Percentiles rank a stretch among this genome's conserved stretches.
phyloP scores from a whole-genome alignment of 2,113 vertebrate species.

The Eidolon helvum region DNA sequence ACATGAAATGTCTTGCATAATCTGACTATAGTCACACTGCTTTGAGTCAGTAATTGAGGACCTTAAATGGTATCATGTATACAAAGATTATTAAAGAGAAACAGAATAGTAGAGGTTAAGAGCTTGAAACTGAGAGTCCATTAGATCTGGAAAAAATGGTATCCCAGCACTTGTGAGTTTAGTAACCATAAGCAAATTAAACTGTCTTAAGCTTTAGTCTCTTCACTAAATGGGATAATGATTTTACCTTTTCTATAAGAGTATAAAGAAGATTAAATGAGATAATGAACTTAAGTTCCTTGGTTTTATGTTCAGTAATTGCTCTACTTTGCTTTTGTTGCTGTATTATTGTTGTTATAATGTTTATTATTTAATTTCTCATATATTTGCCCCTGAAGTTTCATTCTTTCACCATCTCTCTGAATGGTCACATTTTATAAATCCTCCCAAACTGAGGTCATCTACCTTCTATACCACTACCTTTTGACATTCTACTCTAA shows the following conservation, averaged over 20 bases:
- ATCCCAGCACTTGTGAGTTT: background rate
- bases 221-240: background rate
- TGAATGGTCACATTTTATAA: background rate
- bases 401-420: background rate
- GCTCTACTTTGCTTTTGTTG: background rate
- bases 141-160: background rate
- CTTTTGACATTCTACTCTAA: background rate
- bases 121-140: background rate
- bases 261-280: conserved; percentile 37
- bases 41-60: background rate
- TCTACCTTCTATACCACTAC: background rate
- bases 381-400: background rate
- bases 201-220: conserved; percentile 1
- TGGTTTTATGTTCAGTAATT: background rate
- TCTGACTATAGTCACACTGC: background rate
- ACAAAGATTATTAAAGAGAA: background rate
- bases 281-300: background rate
- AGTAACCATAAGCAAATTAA: conserved; percentile 24
- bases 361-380: background rate
- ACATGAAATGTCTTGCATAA: background rate
- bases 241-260: conserved; percentile 31
- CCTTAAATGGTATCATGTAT: background rate
- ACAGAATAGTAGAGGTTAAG: background rate
- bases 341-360: background rate
- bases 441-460: background rate